A percentile compares a stretch with the other conserved stretches of the same genome.
These are phyloP conservation scores for Heliconius ethilla DNA, from an alignment of 2,888 invertebrate genomes.

Conservation along the genomic window DNA sequence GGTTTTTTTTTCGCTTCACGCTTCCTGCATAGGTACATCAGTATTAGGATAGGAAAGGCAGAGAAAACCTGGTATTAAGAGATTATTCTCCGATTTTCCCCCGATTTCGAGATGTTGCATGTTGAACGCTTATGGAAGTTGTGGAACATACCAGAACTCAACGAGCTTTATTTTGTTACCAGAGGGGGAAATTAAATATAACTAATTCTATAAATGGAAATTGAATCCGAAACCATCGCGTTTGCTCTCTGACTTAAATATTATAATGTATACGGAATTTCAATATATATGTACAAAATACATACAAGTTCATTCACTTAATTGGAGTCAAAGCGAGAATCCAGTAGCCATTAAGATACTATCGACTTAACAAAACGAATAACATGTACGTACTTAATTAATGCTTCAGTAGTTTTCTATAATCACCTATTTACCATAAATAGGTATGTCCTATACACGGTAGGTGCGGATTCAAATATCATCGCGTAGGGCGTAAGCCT, in stretches of 20 bases:
- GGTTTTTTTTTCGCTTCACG: too few species aligned
- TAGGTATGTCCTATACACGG: neutral
- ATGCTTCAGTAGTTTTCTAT: neutral
- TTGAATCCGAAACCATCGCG: neutral
- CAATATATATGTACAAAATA: slow-evolving; percentile 5
- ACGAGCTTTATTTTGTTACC: too few species aligned
- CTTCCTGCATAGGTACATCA: too few species aligned
- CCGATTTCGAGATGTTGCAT: too few species aligned
- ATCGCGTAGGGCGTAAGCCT: too few species aligned
- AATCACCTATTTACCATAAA: neutral
- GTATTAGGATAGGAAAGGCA: too few species aligned
- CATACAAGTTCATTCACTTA: slow-evolving; percentile 20
- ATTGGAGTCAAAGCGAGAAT: slow-evolving; percentile 20
- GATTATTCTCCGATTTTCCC: too few species aligned
- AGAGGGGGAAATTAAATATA: neutral
- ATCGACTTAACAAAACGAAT: slow-evolving; percentile 24
- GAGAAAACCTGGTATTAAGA: too few species aligned
- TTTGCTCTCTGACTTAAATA: neutral
- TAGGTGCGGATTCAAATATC: neutral
- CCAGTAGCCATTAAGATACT: slow-evolving; percentile 40
- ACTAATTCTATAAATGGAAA: neutral
- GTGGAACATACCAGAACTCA: too few species aligned
- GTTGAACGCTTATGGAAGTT: too few species aligned
- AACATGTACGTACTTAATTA: slow-evolving; percentile 14
- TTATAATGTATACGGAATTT: neutral